Conservation (phyloP, 2,113 vertebrate genomes). For the Gopherus flavomarginatus region DNA sequence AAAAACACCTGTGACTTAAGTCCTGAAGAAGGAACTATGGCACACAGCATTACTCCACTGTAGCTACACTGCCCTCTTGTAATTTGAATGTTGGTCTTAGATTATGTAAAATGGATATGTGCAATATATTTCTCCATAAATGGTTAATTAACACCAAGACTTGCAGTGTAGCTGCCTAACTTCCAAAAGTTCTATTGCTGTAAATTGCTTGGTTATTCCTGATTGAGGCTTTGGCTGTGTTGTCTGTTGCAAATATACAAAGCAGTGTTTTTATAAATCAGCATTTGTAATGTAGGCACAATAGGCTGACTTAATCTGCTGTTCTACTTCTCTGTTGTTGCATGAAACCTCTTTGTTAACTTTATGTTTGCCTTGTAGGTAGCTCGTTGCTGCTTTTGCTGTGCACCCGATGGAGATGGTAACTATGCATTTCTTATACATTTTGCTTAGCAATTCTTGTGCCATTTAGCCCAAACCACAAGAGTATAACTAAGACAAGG, state of each 20-base stretch:
- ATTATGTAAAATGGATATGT: not conserved
- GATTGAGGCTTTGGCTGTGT: not conserved
- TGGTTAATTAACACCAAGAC: not conserved
- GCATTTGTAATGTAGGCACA: not conserved
- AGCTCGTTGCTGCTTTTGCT: slow-evolving; percentile 97
- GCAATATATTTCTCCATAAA: not conserved
- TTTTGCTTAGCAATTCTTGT: not conserved
- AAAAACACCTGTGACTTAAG: not conserved
- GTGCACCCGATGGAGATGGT: slow-evolving; percentile 84
- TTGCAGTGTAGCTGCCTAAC: not conserved
- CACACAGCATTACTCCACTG: not conserved
- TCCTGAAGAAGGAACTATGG: not conserved
- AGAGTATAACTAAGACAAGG: not conserved
- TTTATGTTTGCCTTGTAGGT: slow-evolving; percentile 80
- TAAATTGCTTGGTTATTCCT: not conserved
- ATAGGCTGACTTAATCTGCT: not conserved
- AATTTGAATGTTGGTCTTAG: not conserved
- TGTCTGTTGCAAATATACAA: slow-evolving; percentile 5
- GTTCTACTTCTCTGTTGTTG: not conserved
- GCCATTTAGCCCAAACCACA: not conserved
- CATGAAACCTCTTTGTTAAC: not conserved
- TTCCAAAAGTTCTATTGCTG: not conserved
- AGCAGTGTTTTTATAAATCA: not conserved
- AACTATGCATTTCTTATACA: slow-evolving; percentile 51
- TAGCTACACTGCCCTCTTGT: not conserved